phyloP scores from a whole-genome alignment of 2,113 vertebrate genomes.

The Microcebus jonahi region DNA sequence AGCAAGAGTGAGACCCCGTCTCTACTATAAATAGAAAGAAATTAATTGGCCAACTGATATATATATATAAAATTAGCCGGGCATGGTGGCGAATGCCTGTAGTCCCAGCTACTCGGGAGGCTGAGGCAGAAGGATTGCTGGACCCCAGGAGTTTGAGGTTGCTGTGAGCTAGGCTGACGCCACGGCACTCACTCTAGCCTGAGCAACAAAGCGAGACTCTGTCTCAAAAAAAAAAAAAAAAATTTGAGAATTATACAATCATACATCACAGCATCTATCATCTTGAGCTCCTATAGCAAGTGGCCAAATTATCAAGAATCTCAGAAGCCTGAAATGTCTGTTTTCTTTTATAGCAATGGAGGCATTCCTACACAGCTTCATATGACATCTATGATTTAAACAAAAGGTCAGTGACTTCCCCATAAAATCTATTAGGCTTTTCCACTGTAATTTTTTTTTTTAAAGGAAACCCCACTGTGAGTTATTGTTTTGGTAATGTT shows the following conservation, averaged over 20 bases:
- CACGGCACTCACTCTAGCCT: too few relatives aligned
- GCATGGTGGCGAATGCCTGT: too few relatives aligned
- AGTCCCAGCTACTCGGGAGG: too few relatives aligned
- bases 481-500: conserved; percentile 56
- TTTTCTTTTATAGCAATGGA: conserved; percentile 87
- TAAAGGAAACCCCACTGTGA: conserved; percentile 9
- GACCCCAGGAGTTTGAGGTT: too few relatives aligned
- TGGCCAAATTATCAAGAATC: background rate
- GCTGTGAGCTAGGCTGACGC: too few relatives aligned
- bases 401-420: conserved; percentile 82
- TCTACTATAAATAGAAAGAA: too few relatives aligned
- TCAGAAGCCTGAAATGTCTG: conserved; percentile 33
- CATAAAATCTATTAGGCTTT: background rate
- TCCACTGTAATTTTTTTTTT: conserved; percentile 8
- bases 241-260: background rate
- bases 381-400: conserved; percentile 85
- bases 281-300: background rate
- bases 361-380: conserved; percentile 88
- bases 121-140: too few relatives aligned
- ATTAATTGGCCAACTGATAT: too few relatives aligned
- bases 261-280: background rate
- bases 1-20: too few relatives aligned
- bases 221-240: too few relatives aligned
- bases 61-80: too few relatives aligned
- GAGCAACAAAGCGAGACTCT: too few relatives aligned